These are phyloP conservation scores for Ramazzottius varieornatus DNA, from an alignment of 2,888 invertebrate species.

Conservation along the genomic window DNA sequence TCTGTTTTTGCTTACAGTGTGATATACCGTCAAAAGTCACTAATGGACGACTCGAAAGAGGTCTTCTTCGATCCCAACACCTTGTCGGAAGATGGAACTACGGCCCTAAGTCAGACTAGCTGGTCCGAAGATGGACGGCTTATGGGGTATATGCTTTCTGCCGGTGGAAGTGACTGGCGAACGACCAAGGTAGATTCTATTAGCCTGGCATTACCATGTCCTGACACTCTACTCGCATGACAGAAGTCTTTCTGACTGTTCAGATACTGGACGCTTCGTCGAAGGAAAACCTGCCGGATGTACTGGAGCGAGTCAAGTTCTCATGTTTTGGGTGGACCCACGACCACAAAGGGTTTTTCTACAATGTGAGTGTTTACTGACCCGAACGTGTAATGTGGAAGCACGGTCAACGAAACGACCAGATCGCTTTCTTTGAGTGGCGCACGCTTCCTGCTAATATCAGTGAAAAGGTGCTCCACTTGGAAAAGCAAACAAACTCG, in stretches of 20 bases:
- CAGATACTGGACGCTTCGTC: slow-evolving; percentile 22
- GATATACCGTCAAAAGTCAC: slow-evolving; percentile 52
- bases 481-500: no score
- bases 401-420: no score
- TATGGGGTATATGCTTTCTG: slow-evolving; percentile 68
- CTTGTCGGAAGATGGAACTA: slow-evolving; percentile 65
- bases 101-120: slow-evolving; percentile 42
- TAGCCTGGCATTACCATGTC: no score
- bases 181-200: slow-evolving; percentile 34
- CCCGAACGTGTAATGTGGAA: no score
- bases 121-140: slow-evolving; percentile 70
- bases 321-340: slow-evolving; percentile 75
- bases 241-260: no score
- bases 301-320: slow-evolving; percentile 70
- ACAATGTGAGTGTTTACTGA: slow-evolving; percentile 25
- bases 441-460: no score
- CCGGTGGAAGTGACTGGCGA: slow-evolving; percentile 85
- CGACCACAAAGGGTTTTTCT: slow-evolving; percentile 79
- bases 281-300: slow-evolving; percentile 60
- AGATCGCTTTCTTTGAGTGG: neutral
- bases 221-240: no score
- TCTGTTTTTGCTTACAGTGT: slow-evolving; percentile 34
- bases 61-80: slow-evolving; percentile 86
- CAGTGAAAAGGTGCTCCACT: no score
- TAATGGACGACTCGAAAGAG: slow-evolving; percentile 35